Evolutionary conservation across 2,113 vertebrate species (phyloP).

Genomic region (Nycticebus coucang): DNA sequence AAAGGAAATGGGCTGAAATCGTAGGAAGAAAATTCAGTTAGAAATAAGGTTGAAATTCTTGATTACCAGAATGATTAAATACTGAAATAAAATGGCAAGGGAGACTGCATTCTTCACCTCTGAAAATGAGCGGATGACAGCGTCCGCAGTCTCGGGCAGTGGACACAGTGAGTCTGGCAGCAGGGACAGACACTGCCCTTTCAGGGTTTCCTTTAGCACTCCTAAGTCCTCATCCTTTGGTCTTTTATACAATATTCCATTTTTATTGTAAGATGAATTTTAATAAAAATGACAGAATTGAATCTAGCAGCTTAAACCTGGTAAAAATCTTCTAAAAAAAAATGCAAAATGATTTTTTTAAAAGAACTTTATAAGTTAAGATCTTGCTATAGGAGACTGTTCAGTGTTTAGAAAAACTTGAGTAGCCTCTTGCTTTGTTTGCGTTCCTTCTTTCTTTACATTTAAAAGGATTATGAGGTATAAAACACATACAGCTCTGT

Average conservation of each 20-base stretch:
- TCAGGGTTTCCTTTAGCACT: background rate
- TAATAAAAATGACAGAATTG: conserved; percentile 10
- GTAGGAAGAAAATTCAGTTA: background rate
- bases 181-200: background rate
- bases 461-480: background rate
- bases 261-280: background rate
- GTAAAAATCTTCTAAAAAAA: conserved; percentile 36
- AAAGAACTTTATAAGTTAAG: conserved; percentile 18
- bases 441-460: conserved; percentile 4
- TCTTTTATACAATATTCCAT: background rate
- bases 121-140: background rate
- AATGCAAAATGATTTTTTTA: background rate
- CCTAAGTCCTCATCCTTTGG: background rate
- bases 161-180: background rate
- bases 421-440: background rate
- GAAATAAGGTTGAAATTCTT: conserved; percentile 25
- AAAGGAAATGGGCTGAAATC: conserved; percentile 7
- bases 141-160: background rate
- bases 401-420: background rate
- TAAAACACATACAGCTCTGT: background rate
- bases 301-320: background rate
- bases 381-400: conserved; percentile 18
- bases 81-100: background rate
- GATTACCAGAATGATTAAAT: conserved; percentile 35
- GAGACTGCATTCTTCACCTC: background rate